Base-by-base conservation (phyloP, 92 coral and sea anemone genomes). In the Palythoa caribaeorum region DNA sequence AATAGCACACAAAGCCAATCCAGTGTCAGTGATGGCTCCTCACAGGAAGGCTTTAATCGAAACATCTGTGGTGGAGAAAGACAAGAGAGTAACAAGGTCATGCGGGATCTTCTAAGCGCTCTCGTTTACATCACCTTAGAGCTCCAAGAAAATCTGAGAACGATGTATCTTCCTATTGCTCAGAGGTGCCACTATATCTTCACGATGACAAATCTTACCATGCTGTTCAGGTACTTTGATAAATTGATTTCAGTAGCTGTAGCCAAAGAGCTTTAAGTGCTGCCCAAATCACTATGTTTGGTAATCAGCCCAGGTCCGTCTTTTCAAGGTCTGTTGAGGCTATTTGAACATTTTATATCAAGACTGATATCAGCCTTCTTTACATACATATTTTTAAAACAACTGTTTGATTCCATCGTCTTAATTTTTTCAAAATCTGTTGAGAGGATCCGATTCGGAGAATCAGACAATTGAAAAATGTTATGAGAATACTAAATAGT, bases 101-200 rank as follows among this genome's bases (percentile, higher is more conserved):
- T 95, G 92, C 91, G 95, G 78, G 98, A 95, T 40, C 89, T 95
- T 51, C 53, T 97, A 73, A 84, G 94, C 9, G 91, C 92, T 84
- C 71, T 97, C 50, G 93, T 91, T 37, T 87, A 59, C 79, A 92
- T 96, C 88, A 97, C 98, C 55, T 89, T 97, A 73, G 97, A 97
- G 77, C 93, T 97, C 38, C 99, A 97, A 92, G 95, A 92, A 73
- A 91, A 94, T 71, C 83, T 97, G 44, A 93, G 99, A 17, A 89
- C 94, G 38, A 97, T 97, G 99, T 97, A 92, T 87, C 93, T 97
- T 17, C 97, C 96, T 1, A 97, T 98, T 19, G 92, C 99, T 44
- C 99, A 95, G 88, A 89, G 99, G 77, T 97, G 99, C 88, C 99
- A 97, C 90, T 97, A 97, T 78, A 93, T 97, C 90, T 97, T 97